A percentile compares a stretch with the other conserved stretches of the same genome.
phyloP scores from a whole-genome alignment of 2,888 invertebrate genomes.

The Eumerus sabulonum region DNA sequence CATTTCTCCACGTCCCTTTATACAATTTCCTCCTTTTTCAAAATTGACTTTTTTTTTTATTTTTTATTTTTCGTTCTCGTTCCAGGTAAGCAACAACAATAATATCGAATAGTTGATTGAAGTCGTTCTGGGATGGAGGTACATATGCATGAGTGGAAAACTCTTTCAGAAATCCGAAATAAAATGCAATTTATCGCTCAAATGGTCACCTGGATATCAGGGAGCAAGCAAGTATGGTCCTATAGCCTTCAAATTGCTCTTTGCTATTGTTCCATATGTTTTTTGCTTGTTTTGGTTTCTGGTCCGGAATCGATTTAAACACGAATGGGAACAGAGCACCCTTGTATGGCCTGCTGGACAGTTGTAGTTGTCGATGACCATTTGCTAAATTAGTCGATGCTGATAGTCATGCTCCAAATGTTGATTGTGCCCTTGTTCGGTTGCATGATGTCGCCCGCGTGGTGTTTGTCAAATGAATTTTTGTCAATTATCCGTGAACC shows the following conservation, averaged over 20 bases:
- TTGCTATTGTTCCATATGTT: background rate
- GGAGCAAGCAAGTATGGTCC: background rate
- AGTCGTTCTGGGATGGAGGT: background rate
- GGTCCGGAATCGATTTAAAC: constrained; percentile 5
- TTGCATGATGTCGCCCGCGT: constrained; percentile 4
- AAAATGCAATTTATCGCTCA: constrained; percentile 62
- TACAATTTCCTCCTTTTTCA: constrained; percentile 36
- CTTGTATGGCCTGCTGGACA: constrained; percentile 10
- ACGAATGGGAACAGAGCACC: constrained; percentile 15
- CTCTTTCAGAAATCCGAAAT: constrained; percentile 13
- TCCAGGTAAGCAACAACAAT: constrained; percentile 51
- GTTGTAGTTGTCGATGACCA: constrained; percentile 24
- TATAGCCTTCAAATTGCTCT: background rate
- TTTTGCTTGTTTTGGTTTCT: too few species aligned
- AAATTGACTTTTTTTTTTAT: constrained; percentile 42
- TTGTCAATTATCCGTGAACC: constrained; percentile 34
- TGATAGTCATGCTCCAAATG: constrained; percentile 40
- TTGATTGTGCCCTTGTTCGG: background rate
- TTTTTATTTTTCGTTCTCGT: constrained; percentile 19
- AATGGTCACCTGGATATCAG: constrained; percentile 45
- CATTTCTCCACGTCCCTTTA: too few species aligned
- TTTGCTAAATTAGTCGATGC: constrained; percentile 21
- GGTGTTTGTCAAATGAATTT: constrained; percentile 59
- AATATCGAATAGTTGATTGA: background rate
- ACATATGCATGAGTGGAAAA: background rate